Percentiles rank a stretch among this genome's conserved stretches.
Evolutionary conservation across 2,888 invertebrate species (phyloP).

Genomic region (Tenthredo notha): DNA sequence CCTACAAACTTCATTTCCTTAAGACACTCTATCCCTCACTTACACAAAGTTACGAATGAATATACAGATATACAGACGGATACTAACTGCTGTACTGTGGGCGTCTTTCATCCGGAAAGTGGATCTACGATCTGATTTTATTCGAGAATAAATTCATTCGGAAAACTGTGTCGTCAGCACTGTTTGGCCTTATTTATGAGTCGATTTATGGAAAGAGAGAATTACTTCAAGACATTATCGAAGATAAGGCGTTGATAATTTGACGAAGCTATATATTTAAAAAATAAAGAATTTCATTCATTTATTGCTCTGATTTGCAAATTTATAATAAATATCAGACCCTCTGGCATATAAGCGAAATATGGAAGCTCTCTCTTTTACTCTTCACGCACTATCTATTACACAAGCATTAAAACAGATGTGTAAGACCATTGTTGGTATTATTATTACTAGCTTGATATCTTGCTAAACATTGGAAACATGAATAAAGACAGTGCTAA

Average conservation of each 20-base stretch:
- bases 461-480: neutral
- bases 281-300: neutral
- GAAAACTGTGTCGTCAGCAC: conserved; percentile 5
- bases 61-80: neutral
- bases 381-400: neutral
- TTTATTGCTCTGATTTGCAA: neutral
- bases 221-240: conserved; percentile 9
- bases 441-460: neutral
- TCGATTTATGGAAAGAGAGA: neutral
- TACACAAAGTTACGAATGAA: neutral
- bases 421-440: neutral
- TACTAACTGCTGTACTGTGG: neutral
- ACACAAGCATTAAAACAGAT: neutral
- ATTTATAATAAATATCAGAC: neutral
- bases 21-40: neutral
- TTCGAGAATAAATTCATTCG: conserved; percentile 21
- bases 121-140: conserved; percentile 25
- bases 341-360: neutral
- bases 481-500: neutral
- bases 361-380: neutral
- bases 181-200: conserved; percentile 7
- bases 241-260: neutral
- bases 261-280: neutral
- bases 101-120: conserved; percentile 11
- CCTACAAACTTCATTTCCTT: neutral